Base-by-base conservation (phyloP, 1,140 invertebrate genomes). In the Saccostrea echinata region DNA sequence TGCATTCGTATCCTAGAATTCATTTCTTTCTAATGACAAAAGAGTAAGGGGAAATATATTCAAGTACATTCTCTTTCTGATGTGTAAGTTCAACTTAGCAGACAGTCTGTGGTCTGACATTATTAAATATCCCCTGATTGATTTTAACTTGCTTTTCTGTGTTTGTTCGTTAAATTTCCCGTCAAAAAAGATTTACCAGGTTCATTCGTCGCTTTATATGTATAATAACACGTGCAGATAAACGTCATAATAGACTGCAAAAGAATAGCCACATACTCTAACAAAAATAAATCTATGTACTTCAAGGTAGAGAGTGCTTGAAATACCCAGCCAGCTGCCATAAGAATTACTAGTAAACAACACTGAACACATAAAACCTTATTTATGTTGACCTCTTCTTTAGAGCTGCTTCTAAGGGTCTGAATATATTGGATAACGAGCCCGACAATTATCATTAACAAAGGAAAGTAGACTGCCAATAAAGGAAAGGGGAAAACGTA, bases 281-380 rank as follows among this genome's bases (percentile, higher is more conserved):
- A 68, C 27, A 61, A 35, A 55, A 21, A 27, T 86, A 21, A 6
- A 18, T 35, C 52, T 86, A 21, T 83, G 52, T 21, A 35, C 86
- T 64, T 88, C 84, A 27, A 55, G 53, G 9, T 24, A 52, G 35
- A 43, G 57, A 35, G 71, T 83, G 21, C 64, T 86, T 86, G 33
- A 86, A 13, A 71, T 57, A 35, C 55, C 86, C 24, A 35, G 82
- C 16, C 76, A 86, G 30, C 84, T 86, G 80, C 88, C 84, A 57
- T 88, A 53, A 53, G 64, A 86, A 33, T 24, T 16, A 53, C 81
- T 24, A 33, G 64, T 27, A 53, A 30, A 21, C 24, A n/a, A 52
- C 51, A 64, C 3, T 81, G 52, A 83, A 24, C 81, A 21, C 21
- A 57, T 21, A 64, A 13, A 16, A 80, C 52, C 35, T 53, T 35